Percentiles rank a stretch among this genome's conserved stretches.
phyloP scores from a whole-genome alignment of 2,888 invertebrate species.

The Andricus curvator region DNA sequence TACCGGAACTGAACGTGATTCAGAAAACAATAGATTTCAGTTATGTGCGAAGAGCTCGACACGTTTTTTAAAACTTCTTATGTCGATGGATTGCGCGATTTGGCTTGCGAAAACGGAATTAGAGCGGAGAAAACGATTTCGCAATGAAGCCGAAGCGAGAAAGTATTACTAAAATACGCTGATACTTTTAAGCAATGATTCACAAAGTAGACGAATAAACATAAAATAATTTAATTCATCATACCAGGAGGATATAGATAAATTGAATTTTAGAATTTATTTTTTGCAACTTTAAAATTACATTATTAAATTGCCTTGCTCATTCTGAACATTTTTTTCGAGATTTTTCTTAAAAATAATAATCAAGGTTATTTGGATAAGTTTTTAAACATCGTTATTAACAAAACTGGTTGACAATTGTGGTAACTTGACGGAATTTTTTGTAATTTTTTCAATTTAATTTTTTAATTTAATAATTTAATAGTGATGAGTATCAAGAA shows the following conservation, averaged over 20 bases:
- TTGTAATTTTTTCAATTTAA: neutral
- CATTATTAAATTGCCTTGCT: neutral
- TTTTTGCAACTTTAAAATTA: neutral
- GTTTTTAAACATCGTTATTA: too few relatives aligned
- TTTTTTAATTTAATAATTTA: neutral
- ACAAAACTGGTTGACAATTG: neutral
- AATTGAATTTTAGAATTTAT: neutral
- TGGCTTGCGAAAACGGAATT: constrained; percentile 59
- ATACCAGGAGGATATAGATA: neutral
- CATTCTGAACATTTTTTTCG: too few relatives aligned
- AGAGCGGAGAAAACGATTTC: constrained; percentile 63
- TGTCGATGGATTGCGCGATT: constrained; percentile 48
- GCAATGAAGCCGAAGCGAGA: constrained; percentile 58
- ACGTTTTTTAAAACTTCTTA: constrained; percentile 24
- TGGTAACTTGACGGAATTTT: neutral
- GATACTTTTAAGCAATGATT: constrained; percentile 53
- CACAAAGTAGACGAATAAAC: constrained; percentile 32
- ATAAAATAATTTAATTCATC: neutral
- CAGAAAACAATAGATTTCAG: neutral
- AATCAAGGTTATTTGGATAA: too few relatives aligned
- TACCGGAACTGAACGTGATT: constrained; percentile 17
- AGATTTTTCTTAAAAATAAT: too few relatives aligned
- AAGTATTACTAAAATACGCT: constrained; percentile 55
- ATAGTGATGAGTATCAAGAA: neutral
- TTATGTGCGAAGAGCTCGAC: neutral